Evolutionary conservation across 1,140 invertebrate species (phyloP), one percentile per base, ranked within the genome.

Genomic region (Arctopsyche grandis): DNA sequence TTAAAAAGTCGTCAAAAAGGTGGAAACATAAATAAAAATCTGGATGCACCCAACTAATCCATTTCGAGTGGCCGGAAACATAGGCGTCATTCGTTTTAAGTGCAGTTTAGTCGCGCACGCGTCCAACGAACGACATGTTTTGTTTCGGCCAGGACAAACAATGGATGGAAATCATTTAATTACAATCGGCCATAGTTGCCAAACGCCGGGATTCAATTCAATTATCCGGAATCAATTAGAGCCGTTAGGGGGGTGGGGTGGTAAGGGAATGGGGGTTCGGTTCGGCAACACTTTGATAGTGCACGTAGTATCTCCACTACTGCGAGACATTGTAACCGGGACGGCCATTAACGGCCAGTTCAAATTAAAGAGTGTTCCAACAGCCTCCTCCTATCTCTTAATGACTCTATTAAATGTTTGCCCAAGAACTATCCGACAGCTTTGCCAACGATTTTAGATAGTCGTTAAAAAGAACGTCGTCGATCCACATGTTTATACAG

Each of bases 91-190:
- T 66, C n/a, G 60, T 66, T 66, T 66, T 66, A 66, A 66, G 60
- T 22, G 21, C 19, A 71, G 69, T 71, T 71, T 46, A 71, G 16
- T 16, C 5, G 16, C 10, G 19, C 12, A 21, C 12, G 48, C 3
- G 16, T 7, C 44, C 5, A 46, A 12, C 48, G 48, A 52, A 52
- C 63, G 63, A 29, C 63, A 29, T 26, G 80, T 81, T 80, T 79
- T 80, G 79, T 80, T 75, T 79, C 44, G 74, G 63, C 79, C 10
- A 24, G 43, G 4, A 38, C 69, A 79, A 79, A 80, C 81, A 80
- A 82, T 78, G 81, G 79, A 80, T 79, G 74, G 78, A 79, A 82
- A 77, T 82, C 81, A 82, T 82, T 82, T 82, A 82, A 82, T 82
- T 82, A 82, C 79, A 82, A 82, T 78, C 79, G 69, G 46, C 75